phyloP scores from a whole-genome alignment of 35 echinoderm and acorn worm genomes.

The Apostichopus japonicus region DNA sequence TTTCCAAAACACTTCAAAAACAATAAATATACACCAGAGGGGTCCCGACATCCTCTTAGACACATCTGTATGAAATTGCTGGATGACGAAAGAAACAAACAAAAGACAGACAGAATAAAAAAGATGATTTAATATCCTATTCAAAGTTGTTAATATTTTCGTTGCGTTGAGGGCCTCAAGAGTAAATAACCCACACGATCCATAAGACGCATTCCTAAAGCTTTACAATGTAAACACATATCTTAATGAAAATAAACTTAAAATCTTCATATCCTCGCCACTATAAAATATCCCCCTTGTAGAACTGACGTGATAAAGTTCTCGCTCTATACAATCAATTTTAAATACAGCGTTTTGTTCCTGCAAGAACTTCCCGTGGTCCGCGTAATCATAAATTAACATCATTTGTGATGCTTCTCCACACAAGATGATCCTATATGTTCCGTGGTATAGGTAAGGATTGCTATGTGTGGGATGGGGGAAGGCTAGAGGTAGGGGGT shows the following conservation, averaged over 20 bases:
- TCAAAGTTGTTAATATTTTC: background rate
- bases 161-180: background rate
- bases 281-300: background rate
- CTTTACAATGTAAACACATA: slow-evolving; percentile 49
- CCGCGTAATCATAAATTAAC: too few species aligned
- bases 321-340: too few species aligned
- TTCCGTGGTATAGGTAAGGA: too few species aligned
- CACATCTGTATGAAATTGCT: background rate
- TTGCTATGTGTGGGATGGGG: too few species aligned
- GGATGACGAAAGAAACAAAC: background rate
- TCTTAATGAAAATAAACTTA: slow-evolving; percentile 37
- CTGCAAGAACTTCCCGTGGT: too few species aligned
- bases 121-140: background rate
- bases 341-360: too few species aligned
- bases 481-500: too few species aligned
- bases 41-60: slow-evolving; percentile 1
- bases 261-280: background rate
- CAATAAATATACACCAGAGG: background rate
- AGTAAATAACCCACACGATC: slow-evolving; percentile 29
- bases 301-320: too few species aligned
- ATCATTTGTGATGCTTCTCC: too few species aligned
- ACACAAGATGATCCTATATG: too few species aligned
- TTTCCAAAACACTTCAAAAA: slow-evolving; percentile 15
- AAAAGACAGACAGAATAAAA: background rate
- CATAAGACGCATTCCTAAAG: slow-evolving; percentile 10